Evolutionary conservation across 2,888 invertebrate species (phyloP), one percentile per base, ranked within the genome.

Genomic region (Hydrotaea cyrtoneurina): DNA sequence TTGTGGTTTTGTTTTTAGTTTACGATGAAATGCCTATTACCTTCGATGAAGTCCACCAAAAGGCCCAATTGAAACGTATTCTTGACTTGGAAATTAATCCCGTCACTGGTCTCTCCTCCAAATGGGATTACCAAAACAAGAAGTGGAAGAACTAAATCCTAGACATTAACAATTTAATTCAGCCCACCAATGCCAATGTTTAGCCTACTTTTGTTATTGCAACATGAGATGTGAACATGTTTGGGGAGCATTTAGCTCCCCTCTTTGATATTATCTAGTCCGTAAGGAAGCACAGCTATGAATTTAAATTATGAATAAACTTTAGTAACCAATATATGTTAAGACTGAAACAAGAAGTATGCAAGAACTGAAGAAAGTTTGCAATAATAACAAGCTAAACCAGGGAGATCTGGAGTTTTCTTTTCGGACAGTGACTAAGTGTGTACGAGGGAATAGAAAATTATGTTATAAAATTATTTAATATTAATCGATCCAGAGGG

Each of bases 111-210:
- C 92, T 97, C 53, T 92, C 96, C 66, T 96, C 97, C 89, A 94
- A 96, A 90, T 98, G 96, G 96, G 98, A 98, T 93, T 98, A 98
- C 92, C 97, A 97, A 91, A 97, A 96, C 93, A 95, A 96, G 90
- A 94, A 95, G 92, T 98, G 98, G 98, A 98, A 98, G 94, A 69
- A 69, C 69, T 69, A 69, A 66, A 69, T 46, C 5, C 31, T 2
- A 15, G 31, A 36, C 43, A 43, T 8, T 10, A 8, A 21, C 19
- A n/a, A 64, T 39, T 36, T 64, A 64, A 64, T 17, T 66, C 19
- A n/a, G 10, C 21, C 39, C 39, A 3, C n/a, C 17, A 43, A 21
- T 10, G 55, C 17, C 21, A 39, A 43, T 66, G 43, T 66, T 31
- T 31, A 39, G 39, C 26, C 17, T 31, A 26, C 62, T 26, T 62